Base-by-base conservation (phyloP, 2,113 vertebrate species). In the Hemiprocne comata region DNA sequence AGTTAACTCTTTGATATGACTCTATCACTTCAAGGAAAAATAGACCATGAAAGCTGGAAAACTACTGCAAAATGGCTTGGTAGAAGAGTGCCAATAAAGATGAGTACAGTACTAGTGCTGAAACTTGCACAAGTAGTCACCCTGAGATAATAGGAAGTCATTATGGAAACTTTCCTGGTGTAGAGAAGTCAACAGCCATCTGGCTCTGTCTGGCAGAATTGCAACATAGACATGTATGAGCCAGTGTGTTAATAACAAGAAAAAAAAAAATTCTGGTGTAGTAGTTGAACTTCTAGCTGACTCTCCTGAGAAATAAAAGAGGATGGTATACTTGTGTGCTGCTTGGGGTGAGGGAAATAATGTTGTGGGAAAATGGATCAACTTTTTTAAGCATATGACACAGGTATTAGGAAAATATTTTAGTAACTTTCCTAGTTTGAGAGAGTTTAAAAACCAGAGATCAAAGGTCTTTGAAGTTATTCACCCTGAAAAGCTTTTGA, bases 1-100 rank as follows among this genome's bases (percentile, higher is more conserved):
- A 88, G 23, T 89, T 94, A 97, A 96, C 71, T 92, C 89, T 85
- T 89, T 80, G 48, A 58, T 74, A 34, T 20, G 20, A 36, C 14
- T 86, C 20, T 82, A 2, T 60, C 9, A 7, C 10, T 92, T 58
- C 17, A 60, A 50, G 62, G 31, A 31, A 79, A 89, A 92, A 64
- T 10, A 67, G 62, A 62, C 33, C 24, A 24, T 17, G 57, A 81
- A 69, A 95, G 69, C 33, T 57, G 51, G 74, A 51, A 91, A 78
- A 69, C 11, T 6, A 71, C 5, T 57, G 29, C 33, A 74, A 61
- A 88, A 87, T 80, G 24, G 60, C 33, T 50, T 11, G 4, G 26
- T 54, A 54, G 34, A 60, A 44, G 36, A 64, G 36, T 53, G 26
- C 12, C 34, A 2, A 67, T 38, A 50, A 58, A 62, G 33, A 40